A percentile compares a stretch with the other conserved stretches of the same genome.
phyloP scores from a whole-genome alignment of 2,113 vertebrate species.

The Falco punctatus region DNA sequence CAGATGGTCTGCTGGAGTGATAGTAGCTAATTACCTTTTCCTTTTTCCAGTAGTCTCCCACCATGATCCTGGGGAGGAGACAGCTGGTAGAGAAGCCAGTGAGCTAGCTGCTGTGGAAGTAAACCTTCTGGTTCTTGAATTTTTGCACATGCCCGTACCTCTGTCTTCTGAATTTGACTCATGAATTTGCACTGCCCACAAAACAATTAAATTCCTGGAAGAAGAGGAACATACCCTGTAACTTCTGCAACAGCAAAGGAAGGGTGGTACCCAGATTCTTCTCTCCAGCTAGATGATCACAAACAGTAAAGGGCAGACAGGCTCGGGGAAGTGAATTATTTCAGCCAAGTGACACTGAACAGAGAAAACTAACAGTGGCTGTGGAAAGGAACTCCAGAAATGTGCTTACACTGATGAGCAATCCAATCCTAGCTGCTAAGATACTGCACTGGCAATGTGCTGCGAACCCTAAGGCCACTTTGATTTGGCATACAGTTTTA shows the following conservation, averaged over 20 bases:
- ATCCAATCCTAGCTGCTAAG: not conserved
- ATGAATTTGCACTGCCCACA: not conserved
- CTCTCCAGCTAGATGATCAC: not conserved
- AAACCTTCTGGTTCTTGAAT: not conserved
- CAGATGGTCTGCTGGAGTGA: not conserved
- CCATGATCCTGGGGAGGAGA: not conserved
- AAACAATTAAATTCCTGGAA: not conserved
- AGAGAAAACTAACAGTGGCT: constrained; percentile 7
- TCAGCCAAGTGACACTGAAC: constrained; percentile 1
- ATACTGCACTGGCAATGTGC: not conserved
- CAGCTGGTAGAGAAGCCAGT: not conserved
- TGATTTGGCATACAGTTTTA: not conserved
- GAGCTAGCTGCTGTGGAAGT: not conserved
- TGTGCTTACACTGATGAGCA: not conserved
- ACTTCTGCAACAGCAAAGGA: not conserved
- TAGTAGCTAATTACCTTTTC: not conserved
- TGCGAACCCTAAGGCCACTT: not conserved
- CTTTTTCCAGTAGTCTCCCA: not conserved
- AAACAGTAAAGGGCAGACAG: not conserved
- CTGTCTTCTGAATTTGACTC: not conserved
- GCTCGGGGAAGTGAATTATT: not conserved
- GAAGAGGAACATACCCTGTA: not conserved
- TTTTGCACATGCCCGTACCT: not conserved
- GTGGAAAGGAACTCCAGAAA: constrained; percentile 16
- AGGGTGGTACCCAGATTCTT: not conserved